These are phyloP conservation scores for Urophycis tenuis DNA, from an alignment of 2,797 vertebrate species.

Conservation along the genomic window DNA sequence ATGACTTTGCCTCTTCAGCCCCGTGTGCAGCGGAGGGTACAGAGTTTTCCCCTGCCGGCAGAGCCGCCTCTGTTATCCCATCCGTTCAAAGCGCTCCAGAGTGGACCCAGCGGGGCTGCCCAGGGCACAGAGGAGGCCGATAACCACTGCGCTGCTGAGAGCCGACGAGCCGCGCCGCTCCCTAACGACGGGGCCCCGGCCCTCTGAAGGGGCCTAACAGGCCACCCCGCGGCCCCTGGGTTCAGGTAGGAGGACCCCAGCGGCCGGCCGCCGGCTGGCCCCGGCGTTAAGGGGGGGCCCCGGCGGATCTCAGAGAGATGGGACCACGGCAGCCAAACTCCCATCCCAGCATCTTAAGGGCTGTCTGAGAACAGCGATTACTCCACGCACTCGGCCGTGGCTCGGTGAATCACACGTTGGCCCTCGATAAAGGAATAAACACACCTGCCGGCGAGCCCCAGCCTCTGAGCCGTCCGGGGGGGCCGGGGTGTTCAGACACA, in stretches of 20 bases:
- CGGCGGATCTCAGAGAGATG: conserved; percentile 26
- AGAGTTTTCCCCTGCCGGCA: not conserved
- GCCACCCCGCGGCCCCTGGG: not conserved
- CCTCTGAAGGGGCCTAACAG: not conserved
- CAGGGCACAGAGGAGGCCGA: conserved; percentile 12
- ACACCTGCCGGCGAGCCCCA: not conserved
- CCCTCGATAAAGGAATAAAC: conserved; percentile 14
- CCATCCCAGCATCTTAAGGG: conserved; percentile 21
- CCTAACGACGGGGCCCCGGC: not conserved
- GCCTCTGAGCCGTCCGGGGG: not conserved
- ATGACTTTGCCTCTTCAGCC: conserved; percentile 36
- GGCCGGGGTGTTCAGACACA: not conserved
- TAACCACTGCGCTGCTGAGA: conserved; percentile 17
- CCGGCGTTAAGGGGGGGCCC: conserved; percentile 23
- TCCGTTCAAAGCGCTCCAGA: conserved; percentile 20
- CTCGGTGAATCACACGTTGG: conserved; percentile 5
- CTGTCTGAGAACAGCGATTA: conserved; percentile 42
- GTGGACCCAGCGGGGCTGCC: not conserved
- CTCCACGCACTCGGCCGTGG: conserved; percentile 16
- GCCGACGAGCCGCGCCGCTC: not conserved
- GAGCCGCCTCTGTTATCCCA: conserved; percentile 10
- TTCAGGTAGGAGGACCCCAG: not conserved
- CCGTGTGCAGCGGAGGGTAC: conserved; percentile 26
- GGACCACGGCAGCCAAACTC: conserved; percentile 14
- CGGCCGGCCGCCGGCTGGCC: not conserved